Conservation (phyloP, 2,797 vertebrate genomes). For the Diceros bicornis region DNA sequence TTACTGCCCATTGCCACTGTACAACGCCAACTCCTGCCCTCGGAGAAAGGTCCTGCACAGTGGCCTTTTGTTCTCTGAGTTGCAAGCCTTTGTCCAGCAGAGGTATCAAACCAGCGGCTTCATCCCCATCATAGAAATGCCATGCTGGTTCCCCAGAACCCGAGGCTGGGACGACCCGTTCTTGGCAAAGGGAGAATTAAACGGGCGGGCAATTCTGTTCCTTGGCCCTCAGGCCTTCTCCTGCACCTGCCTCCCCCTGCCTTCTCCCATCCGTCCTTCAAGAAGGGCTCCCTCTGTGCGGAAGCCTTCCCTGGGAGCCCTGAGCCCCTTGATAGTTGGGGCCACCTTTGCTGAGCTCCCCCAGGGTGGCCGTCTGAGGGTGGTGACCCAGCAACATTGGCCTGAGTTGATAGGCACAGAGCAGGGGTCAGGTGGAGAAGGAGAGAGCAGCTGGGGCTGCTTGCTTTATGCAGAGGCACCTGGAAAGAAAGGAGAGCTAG, state of each 20-base stretch:
- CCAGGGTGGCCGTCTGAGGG: background rate
- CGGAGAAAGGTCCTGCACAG: background rate
- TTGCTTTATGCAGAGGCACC: background rate
- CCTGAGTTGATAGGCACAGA: background rate
- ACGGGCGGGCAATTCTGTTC: too few species aligned
- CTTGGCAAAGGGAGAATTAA: background rate
- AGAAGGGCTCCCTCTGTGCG: rapidly evolving
- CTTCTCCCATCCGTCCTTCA: background rate
- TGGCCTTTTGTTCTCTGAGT: background rate
- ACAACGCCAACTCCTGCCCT: rapidly evolving
- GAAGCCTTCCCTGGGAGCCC: background rate
- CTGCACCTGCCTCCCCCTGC: background rate
- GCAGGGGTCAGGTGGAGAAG: background rate
- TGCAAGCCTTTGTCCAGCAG: background rate
- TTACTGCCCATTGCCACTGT: rapidly evolving
- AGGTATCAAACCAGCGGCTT: too few species aligned
- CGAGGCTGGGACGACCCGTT: rapidly evolving
- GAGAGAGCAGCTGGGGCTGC: background rate
- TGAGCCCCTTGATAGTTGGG: rapidly evolving
- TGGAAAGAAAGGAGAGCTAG: background rate
- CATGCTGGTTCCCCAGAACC: background rate
- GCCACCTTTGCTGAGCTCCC: background rate
- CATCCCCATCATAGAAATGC: rapidly evolving
- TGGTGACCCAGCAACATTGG: too few species aligned
- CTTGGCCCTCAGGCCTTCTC: background rate